phyloP scores from a whole-genome alignment of 2,888 invertebrate species.

The Ectobius pallidus region DNA sequence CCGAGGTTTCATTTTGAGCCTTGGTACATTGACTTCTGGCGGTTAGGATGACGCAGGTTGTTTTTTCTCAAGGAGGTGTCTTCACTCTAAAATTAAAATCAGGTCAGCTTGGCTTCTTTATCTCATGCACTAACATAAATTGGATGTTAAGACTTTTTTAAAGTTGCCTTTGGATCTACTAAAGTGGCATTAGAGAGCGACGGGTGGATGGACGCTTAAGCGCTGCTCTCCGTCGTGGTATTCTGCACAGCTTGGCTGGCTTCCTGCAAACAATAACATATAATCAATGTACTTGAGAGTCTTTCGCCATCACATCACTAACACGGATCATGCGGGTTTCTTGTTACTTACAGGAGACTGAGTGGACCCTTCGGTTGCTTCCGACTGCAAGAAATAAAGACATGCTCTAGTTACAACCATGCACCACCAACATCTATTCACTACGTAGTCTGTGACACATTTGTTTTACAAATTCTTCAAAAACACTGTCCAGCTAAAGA shows the following conservation, averaged over 20 bases:
- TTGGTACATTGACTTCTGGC: slow-evolving; percentile 33
- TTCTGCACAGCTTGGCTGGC: slow-evolving; percentile 63
- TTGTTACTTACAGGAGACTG: slow-evolving; percentile 54
- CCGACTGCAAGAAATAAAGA: slow-evolving; percentile 51
- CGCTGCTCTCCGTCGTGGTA: slow-evolving; percentile 66
- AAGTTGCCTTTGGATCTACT: slow-evolving; percentile 39
- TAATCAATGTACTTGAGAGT: no score
- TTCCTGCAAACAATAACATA: slow-evolving; percentile 53
- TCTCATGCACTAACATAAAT: slow-evolving; percentile 45
- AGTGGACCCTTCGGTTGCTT: slow-evolving; percentile 53
- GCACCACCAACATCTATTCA: background rate
- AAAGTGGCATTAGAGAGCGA: slow-evolving; percentile 36
- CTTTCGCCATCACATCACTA: no score
- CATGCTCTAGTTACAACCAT: slow-evolving; percentile 23
- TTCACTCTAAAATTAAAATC: slow-evolving; percentile 41
- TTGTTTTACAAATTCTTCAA: no score
- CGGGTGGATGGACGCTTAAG: slow-evolving; percentile 53
- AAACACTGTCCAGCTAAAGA: no score
- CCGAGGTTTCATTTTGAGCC: slow-evolving; percentile 43
- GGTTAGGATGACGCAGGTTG: slow-evolving; percentile 32
- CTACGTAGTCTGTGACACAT: background rate
- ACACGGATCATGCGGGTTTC: no score
- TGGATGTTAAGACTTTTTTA: slow-evolving; percentile 40
- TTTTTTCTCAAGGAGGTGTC: slow-evolving; percentile 42
- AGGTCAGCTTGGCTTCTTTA: slow-evolving; percentile 42